Base-by-base conservation (phyloP, 2,888 invertebrate genomes). In the Caenorhabditis becei region DNA sequence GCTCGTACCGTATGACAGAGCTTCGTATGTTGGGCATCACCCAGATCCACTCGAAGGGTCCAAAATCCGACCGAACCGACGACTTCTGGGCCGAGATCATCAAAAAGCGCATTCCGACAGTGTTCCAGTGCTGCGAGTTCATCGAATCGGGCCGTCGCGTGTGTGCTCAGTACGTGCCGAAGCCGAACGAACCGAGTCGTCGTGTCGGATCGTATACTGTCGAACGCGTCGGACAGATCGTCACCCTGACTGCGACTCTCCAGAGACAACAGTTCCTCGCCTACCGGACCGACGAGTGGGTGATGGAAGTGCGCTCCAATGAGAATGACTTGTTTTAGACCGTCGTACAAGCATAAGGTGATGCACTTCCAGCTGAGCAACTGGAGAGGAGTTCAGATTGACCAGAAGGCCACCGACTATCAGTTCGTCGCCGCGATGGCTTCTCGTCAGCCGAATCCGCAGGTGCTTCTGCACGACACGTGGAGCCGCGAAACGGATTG, bases 401-500 rank as follows among this genome's bases (percentile, higher is more conserved):
- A n/a, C n/a, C n/a, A n/a, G 10, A 7, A 14, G 8, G 20, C 1
- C 4, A 47, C 28, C 10, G 41, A 63, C 26, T 16, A 8, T 0
- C 3, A 54, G 8, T 20, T 44, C 1, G 54, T 62, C 23, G 18
- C 16, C 1, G 26, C 59, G 18, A 37, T 53, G 49, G 61, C 41
- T 4, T 59, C 59, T 11, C 69, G 23, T 32, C 71, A 75, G 75
- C 41, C 66, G 20, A 67, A 67, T 44, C 67, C 75, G 18, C 72
- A 72, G 54, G 35, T 56, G 28, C 26, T 62, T 16, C 10, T 62
- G n/a, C 62, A 62, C 28, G 54, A 41, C 23, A 24, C 51, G 0
- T 44, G 28, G 41, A 53, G 53, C 8, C 16, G 49, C 5, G 14
- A 47, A n/a, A 35, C 2, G 16, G 20, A n/a, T 32, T 20, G n/a